A percentile compares a stretch with the other conserved stretches of the same genome.
phyloP scores from a whole-genome alignment of 2,888 invertebrate genomes.

The Euplexia lucipara region DNA sequence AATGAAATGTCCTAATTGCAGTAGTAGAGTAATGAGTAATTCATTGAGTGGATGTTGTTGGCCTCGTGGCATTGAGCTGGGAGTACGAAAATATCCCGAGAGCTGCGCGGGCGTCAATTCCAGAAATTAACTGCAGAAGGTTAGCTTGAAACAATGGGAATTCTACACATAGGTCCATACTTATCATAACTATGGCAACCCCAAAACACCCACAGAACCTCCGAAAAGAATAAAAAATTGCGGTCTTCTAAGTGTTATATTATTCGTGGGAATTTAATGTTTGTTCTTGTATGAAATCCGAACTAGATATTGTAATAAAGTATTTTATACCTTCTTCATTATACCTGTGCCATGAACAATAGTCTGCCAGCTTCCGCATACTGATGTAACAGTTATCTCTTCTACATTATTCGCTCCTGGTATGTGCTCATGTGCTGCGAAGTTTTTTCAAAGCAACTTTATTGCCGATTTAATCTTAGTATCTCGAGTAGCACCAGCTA shows the following conservation, averaged over 20 bases:
- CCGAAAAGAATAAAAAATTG: not conserved
- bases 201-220: not conserved
- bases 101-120: slow-evolving; percentile 29
- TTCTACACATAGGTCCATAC: not conserved
- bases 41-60: slow-evolving; percentile 84
- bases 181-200: not conserved
- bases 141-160: slow-evolving; percentile 21
- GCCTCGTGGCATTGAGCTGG: slow-evolving; percentile 87
- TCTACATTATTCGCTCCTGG: slow-evolving; percentile 49
- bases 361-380: slow-evolving; percentile 77
- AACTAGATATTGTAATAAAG: not conserved
- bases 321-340: slow-evolving; percentile 39
- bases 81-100: slow-evolving; percentile 66
- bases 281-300: not conserved
- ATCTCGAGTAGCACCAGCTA: slow-evolving; percentile 26
- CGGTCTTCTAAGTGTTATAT: not conserved
- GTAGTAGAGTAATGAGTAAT: slow-evolving; percentile 78
- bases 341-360: slow-evolving; percentile 61
- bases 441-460: slow-evolving; percentile 52
- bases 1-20: slow-evolving; percentile 60
- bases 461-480: slow-evolving; percentile 49
- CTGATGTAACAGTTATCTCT: slow-evolving; percentile 69
- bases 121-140: slow-evolving; percentile 46
- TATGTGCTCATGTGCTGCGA: slow-evolving; percentile 42
- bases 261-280: too few relatives aligned